Base-by-base conservation (phyloP, 2,113 vertebrate species). In the Nipponia nippon region DNA sequence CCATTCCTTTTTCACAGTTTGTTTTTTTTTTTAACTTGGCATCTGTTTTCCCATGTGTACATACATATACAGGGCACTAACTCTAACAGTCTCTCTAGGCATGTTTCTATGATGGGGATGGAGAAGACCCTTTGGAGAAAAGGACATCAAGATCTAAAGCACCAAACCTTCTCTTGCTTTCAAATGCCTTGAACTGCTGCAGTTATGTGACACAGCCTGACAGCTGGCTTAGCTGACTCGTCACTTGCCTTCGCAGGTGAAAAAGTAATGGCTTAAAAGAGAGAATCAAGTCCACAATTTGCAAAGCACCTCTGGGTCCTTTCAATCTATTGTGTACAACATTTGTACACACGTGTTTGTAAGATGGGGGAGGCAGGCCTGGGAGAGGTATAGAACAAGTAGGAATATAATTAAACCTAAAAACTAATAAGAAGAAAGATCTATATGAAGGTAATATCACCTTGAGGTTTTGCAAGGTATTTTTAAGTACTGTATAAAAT, bases 381-480 rank as follows among this genome's bases (percentile, higher is more conserved):
- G 78, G 65, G 89, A 96, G 96, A 87, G 8, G 79, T 82, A 94
- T 3, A 61, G 67, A 87, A 87, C 90, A 90, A 88, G 67, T 21
- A 93, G 44, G 59, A 84, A 84, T 77, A 92, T 91, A 92, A 96
- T 96, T 70, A 95, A 91, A 95, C 63, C 49, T 79, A 52, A 89
- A 95, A 94, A 78, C 94, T 96, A 84, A 96, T 93, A 94, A 85
- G 89, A 77, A 90, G 81, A 90, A 94, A 91, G 89, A 96, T 89
- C 91, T 92, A 94, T 91, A 96, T 49, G 56, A 95, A 95, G 63
- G 70, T 91, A 93, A 86, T 93, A 96, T 89, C 73, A 79, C 42
- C 66, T 65, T 87, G 91, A 95, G 72, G 83, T 93, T 96, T 90
- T 55, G 14, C 27, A 90, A 88, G 90, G 89, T 97, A 94, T 96